Evolutionary conservation across 2,888 invertebrate genomes (phyloP).

Genomic region (Morpho helenor): DNA sequence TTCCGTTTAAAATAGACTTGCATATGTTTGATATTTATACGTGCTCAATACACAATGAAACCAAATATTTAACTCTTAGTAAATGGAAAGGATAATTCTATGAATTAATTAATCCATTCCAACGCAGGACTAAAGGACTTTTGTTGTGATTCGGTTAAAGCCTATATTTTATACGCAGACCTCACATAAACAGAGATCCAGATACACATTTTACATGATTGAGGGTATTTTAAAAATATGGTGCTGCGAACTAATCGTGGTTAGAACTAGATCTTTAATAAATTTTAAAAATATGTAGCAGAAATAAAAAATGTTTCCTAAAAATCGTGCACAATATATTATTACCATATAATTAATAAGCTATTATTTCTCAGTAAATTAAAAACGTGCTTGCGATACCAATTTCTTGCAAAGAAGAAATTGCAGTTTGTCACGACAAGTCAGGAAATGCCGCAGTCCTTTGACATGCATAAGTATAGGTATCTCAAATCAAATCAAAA

Average conservation of each 20-base stretch:
- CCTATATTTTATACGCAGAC: too few relatives aligned
- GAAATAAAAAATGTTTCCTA: not conserved
- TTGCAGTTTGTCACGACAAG: conserved; percentile 23
- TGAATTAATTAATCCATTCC: too few relatives aligned
- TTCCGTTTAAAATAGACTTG: too few relatives aligned
- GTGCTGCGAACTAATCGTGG: not conserved
- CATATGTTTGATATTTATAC: too few relatives aligned
- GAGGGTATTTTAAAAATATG: too few relatives aligned
- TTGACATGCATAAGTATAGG: conserved; percentile 10
- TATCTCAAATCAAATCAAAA: not conserved
- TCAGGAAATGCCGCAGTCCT: conserved; percentile 7
- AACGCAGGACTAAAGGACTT: too few relatives aligned
- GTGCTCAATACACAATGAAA: too few relatives aligned
- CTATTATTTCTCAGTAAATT: conserved; percentile 18
- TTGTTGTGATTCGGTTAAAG: too few relatives aligned
- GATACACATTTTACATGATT: too few relatives aligned
- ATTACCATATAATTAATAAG: conserved; percentile 11
- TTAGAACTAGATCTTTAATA: not conserved
- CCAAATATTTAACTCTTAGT: too few relatives aligned
- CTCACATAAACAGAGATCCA: too few relatives aligned
- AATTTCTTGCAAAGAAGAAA: conserved; percentile 16
- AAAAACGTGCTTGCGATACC: conserved; percentile 11
- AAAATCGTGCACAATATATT: not conserved
- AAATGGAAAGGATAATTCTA: too few relatives aligned
- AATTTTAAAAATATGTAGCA: not conserved